Base-by-base conservation (phyloP, 2,113 vertebrate genomes). In the Pterocles burchelli region DNA sequence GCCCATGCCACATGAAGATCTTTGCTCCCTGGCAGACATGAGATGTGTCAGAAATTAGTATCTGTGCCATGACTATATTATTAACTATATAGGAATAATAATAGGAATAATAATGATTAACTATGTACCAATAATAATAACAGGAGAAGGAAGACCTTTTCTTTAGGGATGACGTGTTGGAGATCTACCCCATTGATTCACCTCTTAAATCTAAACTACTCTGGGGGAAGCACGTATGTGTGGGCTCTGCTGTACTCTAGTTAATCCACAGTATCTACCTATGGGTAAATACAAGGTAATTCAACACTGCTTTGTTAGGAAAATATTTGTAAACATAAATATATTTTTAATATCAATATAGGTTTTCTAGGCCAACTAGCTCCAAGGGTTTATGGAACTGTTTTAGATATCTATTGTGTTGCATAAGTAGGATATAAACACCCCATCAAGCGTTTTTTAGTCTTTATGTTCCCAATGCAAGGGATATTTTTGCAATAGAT, bases 261-360 rank as follows among this genome's bases (percentile, higher is more conserved):
- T 95, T 95, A 87, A 95, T 97, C 91, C 89, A 66, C n/a, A 28
- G 29, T 11, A 45, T n/a, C 68, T 92, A 43, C 12, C 61, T 7
- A 0, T 68, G 77, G 76, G 76, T 90, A 93, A 96, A 96, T 28
- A 55, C 0, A 17, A 66, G n/a, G 22, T 33, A 75, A 85, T 84
- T 95, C 73, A 92, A 87, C 48, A 57, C 68, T 89, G n/a, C 38
- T 59, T 82, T 43, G n/a, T 65, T 92, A 86, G 49, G 77, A 86
- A 95, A 92, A 84, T 71, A 65, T 57, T 78, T 95, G 46, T 78
- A 68, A 89, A 78, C 51, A 65, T 33, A 93, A 89, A 34, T 84
- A 63, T 28, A 16, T 92, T 87, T 92, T 84, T 86, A 84, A 31
- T 83, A 77, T 54, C 51, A 45, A 2, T 9, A 26, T 26, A n/a